Base-by-base conservation (phyloP, 2,797 vertebrate genomes). In the Labeo calbasu region DNA sequence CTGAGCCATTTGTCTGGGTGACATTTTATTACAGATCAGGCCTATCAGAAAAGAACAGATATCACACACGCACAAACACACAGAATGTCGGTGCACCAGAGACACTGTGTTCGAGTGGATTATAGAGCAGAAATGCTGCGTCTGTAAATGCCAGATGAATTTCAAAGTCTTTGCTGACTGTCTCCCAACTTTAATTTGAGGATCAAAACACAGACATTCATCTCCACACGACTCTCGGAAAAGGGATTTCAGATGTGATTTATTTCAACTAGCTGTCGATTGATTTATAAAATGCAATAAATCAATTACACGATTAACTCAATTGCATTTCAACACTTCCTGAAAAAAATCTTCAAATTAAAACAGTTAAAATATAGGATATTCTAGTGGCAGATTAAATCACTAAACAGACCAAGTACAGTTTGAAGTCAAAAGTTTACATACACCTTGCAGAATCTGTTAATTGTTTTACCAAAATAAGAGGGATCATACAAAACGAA, bases 21-120 rank as follows among this genome's bases (percentile, higher is more conserved):
- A 77, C 50, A 77, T 77, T 83, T 77, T 83, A 68, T 83, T 83
- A 68, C 61, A 83, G n/a, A 77, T 46, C 50, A 57, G 63, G 50
- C 12, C 36, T 76, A 83, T 76, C 23, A 51, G 59, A 43, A 36
- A 40, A 68, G 63, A 77, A 57, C 72, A 57, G 59, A 77, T 68
- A 69, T 28, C 63, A 55, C 36, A 77, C 32, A 6, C 40, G 40
- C 61, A 53, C 48, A 53, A 76, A 76, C 48, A 75, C 46, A 69
- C 11, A 57, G 48, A 68, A 69, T 68, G 77, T 68, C 13, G 15
- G 5, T 40, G 48, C 75, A 77, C 48, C n/a, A 25, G 50, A 46
- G 40, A 83, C 32, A 21, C 8, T 17, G 50, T 57, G 61, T 76
- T 77, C 17, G 7, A 68, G 61, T 28, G 81, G 61, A 69, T 77